Evolutionary conservation across 2,888 invertebrate species (phyloP).

Genomic region (Melipona beecheii): DNA sequence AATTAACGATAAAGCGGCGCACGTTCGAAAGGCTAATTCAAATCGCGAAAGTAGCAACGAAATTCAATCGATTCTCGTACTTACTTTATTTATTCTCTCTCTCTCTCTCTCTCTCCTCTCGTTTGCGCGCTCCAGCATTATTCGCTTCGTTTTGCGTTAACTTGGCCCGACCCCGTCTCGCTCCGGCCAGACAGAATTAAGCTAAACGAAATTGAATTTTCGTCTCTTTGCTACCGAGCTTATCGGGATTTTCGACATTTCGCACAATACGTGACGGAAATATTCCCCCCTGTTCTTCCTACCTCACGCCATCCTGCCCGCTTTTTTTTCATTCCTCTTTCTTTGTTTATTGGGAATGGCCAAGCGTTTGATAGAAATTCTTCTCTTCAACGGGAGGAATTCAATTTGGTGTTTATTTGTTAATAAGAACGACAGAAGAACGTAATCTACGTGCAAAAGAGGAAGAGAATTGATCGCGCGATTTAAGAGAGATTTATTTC

Average conservation of each 20-base stretch:
- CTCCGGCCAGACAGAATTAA: neutral
- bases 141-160: conserved; percentile 12
- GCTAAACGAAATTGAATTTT: conserved; percentile 23
- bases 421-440: too few species aligned
- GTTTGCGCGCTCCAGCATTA: neutral
- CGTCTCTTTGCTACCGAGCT: neutral
- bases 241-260: conserved; percentile 17
- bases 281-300: neutral
- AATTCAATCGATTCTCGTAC: neutral
- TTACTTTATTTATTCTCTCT: too few species aligned
- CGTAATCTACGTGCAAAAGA: too few species aligned
- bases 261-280: conserved; percentile 13
- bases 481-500: too few species aligned
- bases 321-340: neutral
- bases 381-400: too few species aligned
- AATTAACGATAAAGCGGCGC: neutral
- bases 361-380: too few species aligned
- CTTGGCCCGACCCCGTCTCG: neutral
- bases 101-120: too few species aligned
- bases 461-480: too few species aligned
- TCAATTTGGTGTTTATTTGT: too few species aligned
- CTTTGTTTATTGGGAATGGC: neutral
- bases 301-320: neutral
- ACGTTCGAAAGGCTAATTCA: neutral
- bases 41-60: neutral